Percentiles rank a stretch among this genome's conserved stretches.
Evolutionary conservation across 2,888 invertebrate genomes (phyloP).

Genomic region (Parochlus steinenii): DNA sequence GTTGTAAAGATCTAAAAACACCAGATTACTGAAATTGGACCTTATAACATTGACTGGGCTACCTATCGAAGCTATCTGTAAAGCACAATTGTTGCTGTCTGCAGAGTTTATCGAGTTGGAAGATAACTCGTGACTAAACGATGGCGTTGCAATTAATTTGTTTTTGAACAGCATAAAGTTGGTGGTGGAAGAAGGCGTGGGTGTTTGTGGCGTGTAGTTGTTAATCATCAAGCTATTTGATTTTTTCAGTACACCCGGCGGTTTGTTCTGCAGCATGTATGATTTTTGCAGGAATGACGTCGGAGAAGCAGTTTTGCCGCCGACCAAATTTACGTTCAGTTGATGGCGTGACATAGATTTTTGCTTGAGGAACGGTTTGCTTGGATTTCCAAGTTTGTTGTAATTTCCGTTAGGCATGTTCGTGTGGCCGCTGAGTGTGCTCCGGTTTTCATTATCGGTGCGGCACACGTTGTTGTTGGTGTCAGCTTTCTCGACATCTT

Average conservation of each 20-base stretch:
- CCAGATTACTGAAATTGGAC: conserved; percentile 47
- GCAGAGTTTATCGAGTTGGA: conserved; percentile 3
- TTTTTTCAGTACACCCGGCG: conserved; percentile 20
- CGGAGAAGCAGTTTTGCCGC: conserved; percentile 7
- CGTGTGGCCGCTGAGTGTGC: no score
- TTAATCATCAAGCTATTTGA: conserved; percentile 28
- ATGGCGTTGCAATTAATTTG: conserved; percentile 10
- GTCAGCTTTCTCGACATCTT: conserved; percentile 11
- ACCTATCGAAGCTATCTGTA: conserved; percentile 11
- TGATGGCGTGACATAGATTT: conserved; percentile 12
- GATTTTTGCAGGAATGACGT: conserved; percentile 11
- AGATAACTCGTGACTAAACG: conserved; percentile 9
- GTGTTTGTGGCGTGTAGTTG: conserved; percentile 17
- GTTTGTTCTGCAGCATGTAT: conserved; percentile 14
- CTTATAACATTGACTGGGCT: conserved; percentile 16
- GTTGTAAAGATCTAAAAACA: conserved; percentile 87
- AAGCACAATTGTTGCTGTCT: conserved; percentile 25
- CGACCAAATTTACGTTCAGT: conserved; percentile 10
- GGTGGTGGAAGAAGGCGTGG: neutral
- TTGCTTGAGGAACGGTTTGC: conserved; percentile 10
- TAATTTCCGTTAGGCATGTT: no score
- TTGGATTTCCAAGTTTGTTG: conserved; percentile 7
- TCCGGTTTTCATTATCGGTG: conserved; percentile 9
- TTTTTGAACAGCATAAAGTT: no score
- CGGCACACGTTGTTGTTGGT: conserved; percentile 10